Evolutionary conservation across 1,140 invertebrate species (phyloP).

Genomic region (Plodia interpunctella): DNA sequence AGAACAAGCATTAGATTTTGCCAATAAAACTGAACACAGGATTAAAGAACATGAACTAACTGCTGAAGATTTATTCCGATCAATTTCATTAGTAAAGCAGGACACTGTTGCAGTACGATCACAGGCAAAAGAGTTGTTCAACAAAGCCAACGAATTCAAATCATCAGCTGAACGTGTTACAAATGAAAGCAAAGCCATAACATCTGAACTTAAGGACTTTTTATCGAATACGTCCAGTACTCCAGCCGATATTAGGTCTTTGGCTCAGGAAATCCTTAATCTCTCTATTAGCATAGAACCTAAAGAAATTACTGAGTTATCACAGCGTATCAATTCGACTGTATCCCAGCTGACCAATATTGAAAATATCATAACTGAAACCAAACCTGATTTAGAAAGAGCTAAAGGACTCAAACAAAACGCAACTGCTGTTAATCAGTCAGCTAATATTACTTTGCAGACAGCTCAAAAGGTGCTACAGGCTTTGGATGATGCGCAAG

Average conservation of each 20-base stretch:
- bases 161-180: constrained; percentile 71
- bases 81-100: constrained; percentile 77
- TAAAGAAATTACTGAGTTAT: constrained; percentile 90
- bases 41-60: constrained; percentile 89
- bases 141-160: constrained; percentile 71
- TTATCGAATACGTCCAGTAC: constrained; percentile 86
- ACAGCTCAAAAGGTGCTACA: constrained; percentile 78
- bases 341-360: constrained; percentile 92
- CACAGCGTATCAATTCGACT: constrained; percentile 89
- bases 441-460: constrained; percentile 77
- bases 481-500: constrained; percentile 82
- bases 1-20: constrained; percentile 89
- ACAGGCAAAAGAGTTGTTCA: constrained; percentile 71
- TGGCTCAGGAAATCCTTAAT: constrained; percentile 86
- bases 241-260: constrained; percentile 87
- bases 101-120: constrained; percentile 76
- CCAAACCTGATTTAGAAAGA: constrained; percentile 84
- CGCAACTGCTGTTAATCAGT: constrained; percentile 87
- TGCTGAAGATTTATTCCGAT: constrained; percentile 80
- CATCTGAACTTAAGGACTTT: constrained; percentile 86
- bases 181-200: constrained; percentile 77
- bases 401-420: constrained; percentile 86
- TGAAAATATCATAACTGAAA: constrained; percentile 91
- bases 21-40: constrained; percentile 87
- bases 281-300: constrained; percentile 82